Evolutionary conservation across 1,140 invertebrate genomes (phyloP).

Genomic region (Orchestia grillus): DNA sequence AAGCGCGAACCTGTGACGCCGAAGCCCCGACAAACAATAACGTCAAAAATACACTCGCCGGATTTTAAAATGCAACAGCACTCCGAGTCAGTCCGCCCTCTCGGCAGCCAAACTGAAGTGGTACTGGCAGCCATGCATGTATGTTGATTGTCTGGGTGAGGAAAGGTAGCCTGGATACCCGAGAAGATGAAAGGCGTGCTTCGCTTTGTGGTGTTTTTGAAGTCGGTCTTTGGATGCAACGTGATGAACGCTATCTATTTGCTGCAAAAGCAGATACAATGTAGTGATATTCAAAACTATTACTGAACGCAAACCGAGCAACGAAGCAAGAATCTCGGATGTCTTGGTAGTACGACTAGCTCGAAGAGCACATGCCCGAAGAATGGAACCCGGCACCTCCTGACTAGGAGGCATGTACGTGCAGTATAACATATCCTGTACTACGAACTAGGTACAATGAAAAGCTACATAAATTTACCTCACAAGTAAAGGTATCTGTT

Average conservation of each 20-base stretch:
- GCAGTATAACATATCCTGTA: not conserved
- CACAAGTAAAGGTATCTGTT: not conserved
- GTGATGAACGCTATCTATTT: not conserved
- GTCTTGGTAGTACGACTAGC: too few relatives aligned
- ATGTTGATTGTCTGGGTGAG: not conserved
- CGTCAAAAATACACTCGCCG: not conserved
- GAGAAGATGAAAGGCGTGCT: not conserved
- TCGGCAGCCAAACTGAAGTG: not conserved
- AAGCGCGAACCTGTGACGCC: not conserved
- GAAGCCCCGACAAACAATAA: not conserved
- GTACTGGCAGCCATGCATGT: not conserved
- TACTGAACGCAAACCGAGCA: not conserved
- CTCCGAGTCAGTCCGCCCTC: not conserved
- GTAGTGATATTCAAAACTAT: not conserved
- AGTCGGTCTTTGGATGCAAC: not conserved
- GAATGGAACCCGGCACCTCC: too few relatives aligned
- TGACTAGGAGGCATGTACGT: too few relatives aligned
- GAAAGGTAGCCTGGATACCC: not conserved
- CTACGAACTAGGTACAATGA: not conserved
- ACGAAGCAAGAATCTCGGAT: too few relatives aligned
- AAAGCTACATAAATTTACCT: too few relatives aligned
- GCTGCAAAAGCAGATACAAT: not conserved
- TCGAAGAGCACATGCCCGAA: too few relatives aligned
- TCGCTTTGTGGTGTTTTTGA: not conserved
- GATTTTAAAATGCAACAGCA: not conserved